phyloP scores from a whole-genome alignment of 1,140 invertebrate genomes.

The Drosophila ananassae region DNA sequence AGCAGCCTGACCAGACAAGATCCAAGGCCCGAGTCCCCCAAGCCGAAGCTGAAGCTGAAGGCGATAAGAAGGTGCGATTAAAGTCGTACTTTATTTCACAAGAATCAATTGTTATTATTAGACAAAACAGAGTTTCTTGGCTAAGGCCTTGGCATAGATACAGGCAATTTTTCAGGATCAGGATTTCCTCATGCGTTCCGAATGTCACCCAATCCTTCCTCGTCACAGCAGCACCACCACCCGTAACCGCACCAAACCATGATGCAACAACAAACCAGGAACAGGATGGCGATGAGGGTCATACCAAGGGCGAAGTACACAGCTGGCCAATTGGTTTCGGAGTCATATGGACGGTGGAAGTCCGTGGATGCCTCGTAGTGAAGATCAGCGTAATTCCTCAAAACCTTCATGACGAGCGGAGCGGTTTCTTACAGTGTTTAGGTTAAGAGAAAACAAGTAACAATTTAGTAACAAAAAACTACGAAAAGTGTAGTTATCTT shows the following conservation, averaged over 20 bases:
- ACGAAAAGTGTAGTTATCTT: neutral
- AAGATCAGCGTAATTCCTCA: neutral
- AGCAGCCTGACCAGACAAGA: conserved; percentile 11
- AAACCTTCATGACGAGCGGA: neutral
- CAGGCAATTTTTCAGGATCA: neutral
- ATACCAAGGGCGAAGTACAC: neutral
- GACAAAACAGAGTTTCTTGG: too few species aligned
- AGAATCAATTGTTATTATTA: neutral
- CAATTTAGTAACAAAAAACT: neutral
- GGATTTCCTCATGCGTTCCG: neutral
- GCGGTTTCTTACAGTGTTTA: neutral
- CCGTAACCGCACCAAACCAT: conserved; percentile 1
- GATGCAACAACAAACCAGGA: neutral
- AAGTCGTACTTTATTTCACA: neutral
- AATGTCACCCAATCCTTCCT: conserved; percentile 4
- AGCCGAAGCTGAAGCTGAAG: neutral
- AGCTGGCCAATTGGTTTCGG: too few species aligned
- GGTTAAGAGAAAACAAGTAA: neutral
- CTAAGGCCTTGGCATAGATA: too few species aligned
- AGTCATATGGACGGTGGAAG: neutral
- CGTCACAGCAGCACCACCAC: conserved; percentile 23
- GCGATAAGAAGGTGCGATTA: conserved; percentile 1
- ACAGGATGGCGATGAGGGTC: neutral
- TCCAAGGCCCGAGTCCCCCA: neutral
- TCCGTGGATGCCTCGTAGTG: neutral